Evolutionary conservation across 2,113 vertebrate species (phyloP), one percentile per base, ranked within the genome.

Genomic region (Pedetes capensis): DNA sequence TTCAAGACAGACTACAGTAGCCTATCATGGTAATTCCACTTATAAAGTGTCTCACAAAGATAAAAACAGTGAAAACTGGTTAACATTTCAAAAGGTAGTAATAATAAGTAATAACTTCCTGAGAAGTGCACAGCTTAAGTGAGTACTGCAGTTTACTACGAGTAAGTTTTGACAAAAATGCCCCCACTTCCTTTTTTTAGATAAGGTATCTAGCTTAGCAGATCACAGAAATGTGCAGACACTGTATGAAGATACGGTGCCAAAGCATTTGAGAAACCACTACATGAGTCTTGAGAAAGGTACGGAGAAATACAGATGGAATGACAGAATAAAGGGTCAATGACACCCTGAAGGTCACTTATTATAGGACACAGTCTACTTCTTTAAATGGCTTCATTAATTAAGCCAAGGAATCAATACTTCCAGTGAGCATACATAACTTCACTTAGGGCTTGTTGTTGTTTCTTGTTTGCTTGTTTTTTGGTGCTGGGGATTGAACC

Each of bases 31-130:
- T 47, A 57, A 75, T 74, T 66, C 44, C 51, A 37, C 63, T 53
- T 64, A 72, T 5, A 78, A 66, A 1, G 8, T 71, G 53, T 51
- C 17, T 83, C 39, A 66, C 34, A 63, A 89, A 94, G 85, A 71
- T 66, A 84, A 95, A 86, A 78, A 68, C 13, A 79, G 29, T 17
- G n/a, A 81, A 80, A 81, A 71, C 12, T 25, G n/a, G 11, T 57
- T 88, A 78, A 61, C 22, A 85, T 93, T 91, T 94, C 72, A 78
- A 71, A 92, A 32, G 37, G 20, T 32, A 75, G 23, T 49, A 44
- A 32, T 34, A 83, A 12, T 51, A 94, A 14, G 12, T 68, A 59
- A 39, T 74, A 63, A 75, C 17, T 68, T 89, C 20, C 61, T 17
- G 53, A 74, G 44, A 89, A n/a, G 57, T 37, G 1, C 42, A 64